Percentiles rank a stretch among this genome's conserved stretches.
Evolutionary conservation across 2,113 vertebrate species (phyloP).

Genomic region (Leptobrachium ailaonicum): DNA sequence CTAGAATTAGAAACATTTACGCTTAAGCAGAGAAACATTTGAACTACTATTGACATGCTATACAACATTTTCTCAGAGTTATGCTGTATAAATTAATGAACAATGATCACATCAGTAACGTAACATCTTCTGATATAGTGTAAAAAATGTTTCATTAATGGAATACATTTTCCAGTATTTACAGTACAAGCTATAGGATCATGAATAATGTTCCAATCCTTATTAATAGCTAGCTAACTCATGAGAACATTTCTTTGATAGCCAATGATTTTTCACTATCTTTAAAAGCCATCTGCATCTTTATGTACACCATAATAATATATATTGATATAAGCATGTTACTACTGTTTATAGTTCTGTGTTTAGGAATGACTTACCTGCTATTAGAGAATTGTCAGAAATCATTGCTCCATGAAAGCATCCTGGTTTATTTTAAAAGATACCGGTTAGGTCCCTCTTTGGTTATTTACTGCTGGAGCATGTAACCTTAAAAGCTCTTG

Average conservation of each 20-base stretch:
- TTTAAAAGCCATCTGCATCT: slow-evolving; percentile 29
- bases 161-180: neutral
- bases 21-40: neutral
- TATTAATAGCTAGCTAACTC: slow-evolving; percentile 14
- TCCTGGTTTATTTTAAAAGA: neutral
- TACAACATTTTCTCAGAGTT: neutral
- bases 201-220: slow-evolving; percentile 15
- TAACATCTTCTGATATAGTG: neutral
- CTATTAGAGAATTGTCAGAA: neutral
- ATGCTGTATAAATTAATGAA: slow-evolving; percentile 10
- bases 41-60: neutral
- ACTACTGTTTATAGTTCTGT: slow-evolving; percentile 18
- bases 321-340: slow-evolving; percentile 34
- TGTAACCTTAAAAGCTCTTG: too few species aligned
- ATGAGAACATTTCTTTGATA: slow-evolving; percentile 24
- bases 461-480: too few species aligned
- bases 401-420: neutral
- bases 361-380: neutral
- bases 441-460: neutral
- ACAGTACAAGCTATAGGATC: neutral
- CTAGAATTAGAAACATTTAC: neutral
- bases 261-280: slow-evolving; percentile 38
- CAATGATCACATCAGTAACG: neutral
- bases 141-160: neutral
- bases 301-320: slow-evolving; percentile 9